A percentile compares a stretch with the other conserved stretches of the same genome.
Evolutionary conservation across 2,797 vertebrate genomes (phyloP).

Genomic region (Perodicticus potto): DNA sequence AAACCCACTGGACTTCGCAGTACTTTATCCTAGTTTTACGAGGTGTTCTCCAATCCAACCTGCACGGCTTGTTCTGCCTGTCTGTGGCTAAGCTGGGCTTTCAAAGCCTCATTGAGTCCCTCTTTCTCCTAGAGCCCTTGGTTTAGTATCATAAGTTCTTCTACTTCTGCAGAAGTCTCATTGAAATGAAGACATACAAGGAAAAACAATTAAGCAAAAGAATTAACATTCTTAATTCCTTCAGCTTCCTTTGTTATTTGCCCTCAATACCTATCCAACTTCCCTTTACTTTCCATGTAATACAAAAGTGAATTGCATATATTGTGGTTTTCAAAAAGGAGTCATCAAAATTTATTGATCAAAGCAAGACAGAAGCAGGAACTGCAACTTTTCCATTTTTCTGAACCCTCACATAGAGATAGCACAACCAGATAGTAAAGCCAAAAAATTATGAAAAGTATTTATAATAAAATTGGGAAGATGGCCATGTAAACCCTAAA

Average conservation of each 20-base stretch:
- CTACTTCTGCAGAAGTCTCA: constrained; percentile 85
- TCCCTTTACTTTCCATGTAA: constrained; percentile 6
- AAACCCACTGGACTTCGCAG: neutral
- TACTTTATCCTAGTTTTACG: neutral
- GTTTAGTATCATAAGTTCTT: constrained; percentile 88
- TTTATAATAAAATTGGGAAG: neutral
- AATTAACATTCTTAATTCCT: no score
- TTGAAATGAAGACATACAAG: constrained; percentile 42
- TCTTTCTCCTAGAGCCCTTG: constrained; percentile 90
- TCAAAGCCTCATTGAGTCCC: constrained; percentile 85
- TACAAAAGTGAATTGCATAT: constrained; percentile 18
- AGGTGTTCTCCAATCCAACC: constrained; percentile 84
- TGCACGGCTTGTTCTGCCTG: constrained; percentile 90
- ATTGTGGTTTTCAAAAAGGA: constrained; percentile 23
- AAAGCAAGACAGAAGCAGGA: constrained; percentile 9
- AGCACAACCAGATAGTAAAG: constrained; percentile 19
- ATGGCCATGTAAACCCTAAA: neutral
- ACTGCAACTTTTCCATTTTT: neutral
- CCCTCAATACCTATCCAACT: neutral
- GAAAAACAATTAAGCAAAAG: no score
- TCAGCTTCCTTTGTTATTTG: neutral
- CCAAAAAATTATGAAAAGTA: neutral
- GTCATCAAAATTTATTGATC: constrained; percentile 35
- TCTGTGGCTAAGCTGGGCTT: constrained; percentile 90
- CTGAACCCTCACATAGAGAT: neutral